These are phyloP conservation scores for Aphaenogaster ashmeadi DNA, from an alignment of 1,140 invertebrate genomes.

Conservation along the genomic window DNA sequence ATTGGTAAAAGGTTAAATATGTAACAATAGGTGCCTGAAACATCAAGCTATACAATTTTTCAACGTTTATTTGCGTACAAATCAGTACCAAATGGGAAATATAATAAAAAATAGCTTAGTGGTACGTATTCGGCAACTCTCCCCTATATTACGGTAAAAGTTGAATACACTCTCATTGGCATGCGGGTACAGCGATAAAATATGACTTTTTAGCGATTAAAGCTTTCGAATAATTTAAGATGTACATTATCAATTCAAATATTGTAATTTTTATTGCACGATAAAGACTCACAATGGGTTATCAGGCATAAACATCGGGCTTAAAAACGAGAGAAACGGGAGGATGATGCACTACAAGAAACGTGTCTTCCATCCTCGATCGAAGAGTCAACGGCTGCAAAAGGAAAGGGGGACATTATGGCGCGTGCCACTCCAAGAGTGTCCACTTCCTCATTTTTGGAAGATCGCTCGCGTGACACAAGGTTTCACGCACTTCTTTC, in stretches of 20 bases:
- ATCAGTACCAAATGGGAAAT: too few relatives aligned
- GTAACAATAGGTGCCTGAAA: too few relatives aligned
- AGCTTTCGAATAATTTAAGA: background rate
- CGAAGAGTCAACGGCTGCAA: constrained; percentile 51
- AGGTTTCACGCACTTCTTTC: constrained; percentile 71
- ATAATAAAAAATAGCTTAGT: too few relatives aligned
- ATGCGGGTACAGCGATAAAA: constrained; percentile 12
- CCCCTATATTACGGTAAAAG: background rate
- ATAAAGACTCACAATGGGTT: background rate
- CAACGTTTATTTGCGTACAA: too few relatives aligned
- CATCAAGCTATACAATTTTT: too few relatives aligned
- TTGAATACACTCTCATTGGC: background rate
- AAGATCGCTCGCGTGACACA: constrained; percentile 68
- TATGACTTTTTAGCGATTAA: background rate
- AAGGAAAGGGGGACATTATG: constrained; percentile 51
- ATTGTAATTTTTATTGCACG: background rate
- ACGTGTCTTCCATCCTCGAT: constrained; percentile 30
- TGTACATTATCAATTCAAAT: background rate
- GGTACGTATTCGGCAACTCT: too few relatives aligned
- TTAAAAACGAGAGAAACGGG: background rate
- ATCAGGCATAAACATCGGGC: background rate
- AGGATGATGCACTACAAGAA: background rate
- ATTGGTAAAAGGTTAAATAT: too few relatives aligned
- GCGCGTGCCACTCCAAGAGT: constrained; percentile 63
- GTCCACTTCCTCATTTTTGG: constrained; percentile 66